phyloP scores from a whole-genome alignment of 2,113 vertebrate species.

The Cranoglanis bouderius region DNA sequence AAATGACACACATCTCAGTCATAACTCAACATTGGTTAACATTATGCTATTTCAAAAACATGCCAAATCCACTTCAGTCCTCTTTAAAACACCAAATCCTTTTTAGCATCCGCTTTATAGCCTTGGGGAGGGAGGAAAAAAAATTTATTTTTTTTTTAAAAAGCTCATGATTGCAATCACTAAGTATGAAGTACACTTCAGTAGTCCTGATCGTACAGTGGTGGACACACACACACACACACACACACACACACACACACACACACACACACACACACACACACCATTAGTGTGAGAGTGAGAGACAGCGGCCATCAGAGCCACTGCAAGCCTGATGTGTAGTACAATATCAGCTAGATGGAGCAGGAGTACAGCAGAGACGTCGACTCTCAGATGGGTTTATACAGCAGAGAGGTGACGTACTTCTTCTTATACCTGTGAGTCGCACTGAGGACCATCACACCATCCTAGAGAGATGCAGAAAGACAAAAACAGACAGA shows the following conservation, averaged over 20 bases:
- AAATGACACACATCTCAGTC: slow-evolving; percentile 5
- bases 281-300: neutral
- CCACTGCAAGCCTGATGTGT: slow-evolving; percentile 58
- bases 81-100: neutral
- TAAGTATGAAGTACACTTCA: neutral
- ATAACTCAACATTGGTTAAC: too few species aligned
- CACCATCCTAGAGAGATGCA: slow-evolving; percentile 79
- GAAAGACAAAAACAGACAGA: slow-evolving; percentile 67
- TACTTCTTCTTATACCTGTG: slow-evolving; percentile 99
- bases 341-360: slow-evolving; percentile 60
- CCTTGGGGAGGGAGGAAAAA: too few species aligned
- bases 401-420: slow-evolving; percentile 89
- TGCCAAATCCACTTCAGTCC: neutral
- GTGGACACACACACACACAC: slow-evolving; percentile 4
- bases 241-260: slow-evolving; percentile 11
- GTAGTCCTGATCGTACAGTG: neutral
- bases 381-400: slow-evolving; percentile 69
- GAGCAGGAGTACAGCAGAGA: slow-evolving; percentile 41
- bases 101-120: neutral
- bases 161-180: slow-evolving; percentile 15
- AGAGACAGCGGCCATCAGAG: slow-evolving; percentile 30
- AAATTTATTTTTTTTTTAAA: too few species aligned
- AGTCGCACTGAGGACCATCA: slow-evolving; percentile 97
- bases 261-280: neutral
- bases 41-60: neutral